phyloP scores from a whole-genome alignment of 2,797 vertebrate genomes.

The Thaleichthys pacificus region DNA sequence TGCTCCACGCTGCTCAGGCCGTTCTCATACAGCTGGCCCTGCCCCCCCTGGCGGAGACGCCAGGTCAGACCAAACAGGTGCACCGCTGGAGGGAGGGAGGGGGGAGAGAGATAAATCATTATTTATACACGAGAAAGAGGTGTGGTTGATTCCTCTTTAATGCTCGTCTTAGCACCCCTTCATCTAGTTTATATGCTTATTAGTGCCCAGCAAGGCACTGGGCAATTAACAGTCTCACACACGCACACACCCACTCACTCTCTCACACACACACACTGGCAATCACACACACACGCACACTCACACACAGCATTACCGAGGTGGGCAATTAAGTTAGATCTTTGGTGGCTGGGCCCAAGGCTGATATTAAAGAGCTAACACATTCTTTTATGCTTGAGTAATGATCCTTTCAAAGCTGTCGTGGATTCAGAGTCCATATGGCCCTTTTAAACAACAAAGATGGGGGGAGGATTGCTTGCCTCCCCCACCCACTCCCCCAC shows the following conservation, averaged over 20 bases:
- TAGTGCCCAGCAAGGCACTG: conserved; percentile 50
- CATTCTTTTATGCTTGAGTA: conserved; percentile 78
- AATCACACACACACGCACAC: conserved; percentile 9
- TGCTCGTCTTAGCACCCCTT: conserved; percentile 51
- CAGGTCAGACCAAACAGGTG: conserved; percentile 97
- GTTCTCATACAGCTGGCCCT: conserved; percentile 92
- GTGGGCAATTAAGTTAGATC: conserved; percentile 74
- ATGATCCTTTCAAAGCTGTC: conserved; percentile 74
- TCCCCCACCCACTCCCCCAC: not conserved
- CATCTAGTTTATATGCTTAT: conserved; percentile 62
- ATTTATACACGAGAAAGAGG: conserved; percentile 52
- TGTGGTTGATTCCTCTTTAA: conserved; percentile 59
- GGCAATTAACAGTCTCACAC: conserved; percentile 55
- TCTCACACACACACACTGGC: conserved; percentile 8
- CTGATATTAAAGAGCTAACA: conserved; percentile 72
- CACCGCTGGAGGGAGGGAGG: conserved; percentile 77
- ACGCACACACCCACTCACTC: not conserved
- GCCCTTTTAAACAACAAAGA: conserved; percentile 76
- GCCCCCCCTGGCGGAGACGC: conserved; percentile 87
- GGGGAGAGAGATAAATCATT: conserved; percentile 49
- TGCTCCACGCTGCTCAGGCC: conserved; percentile 87
- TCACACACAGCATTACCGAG: conserved; percentile 50
- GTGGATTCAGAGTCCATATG: conserved; percentile 75
- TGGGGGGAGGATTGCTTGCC: conserved; percentile 43
- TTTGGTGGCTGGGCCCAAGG: conserved; percentile 68